Evolutionary conservation across 1,140 invertebrate genomes (phyloP).

Genomic region (Psix sp.): DNA sequence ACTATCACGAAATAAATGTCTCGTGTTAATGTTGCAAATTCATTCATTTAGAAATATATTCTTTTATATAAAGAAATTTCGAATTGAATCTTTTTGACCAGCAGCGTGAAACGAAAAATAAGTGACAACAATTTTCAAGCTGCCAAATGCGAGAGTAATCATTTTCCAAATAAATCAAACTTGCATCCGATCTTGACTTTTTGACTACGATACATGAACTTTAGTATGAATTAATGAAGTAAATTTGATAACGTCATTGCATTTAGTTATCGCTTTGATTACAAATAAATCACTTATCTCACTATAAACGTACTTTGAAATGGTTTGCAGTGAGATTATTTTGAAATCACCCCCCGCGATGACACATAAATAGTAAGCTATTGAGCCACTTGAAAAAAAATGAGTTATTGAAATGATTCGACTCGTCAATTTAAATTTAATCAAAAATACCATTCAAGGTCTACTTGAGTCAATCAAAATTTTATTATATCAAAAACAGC

Average conservation of each 20-base stretch:
- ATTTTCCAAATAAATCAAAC: background rate
- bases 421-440: background rate
- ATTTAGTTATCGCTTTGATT: constrained; percentile 26
- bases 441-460: background rate
- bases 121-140: too few relatives aligned
- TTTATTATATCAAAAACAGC: background rate
- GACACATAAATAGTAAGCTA: background rate
- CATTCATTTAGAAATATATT: too few relatives aligned
- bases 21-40: too few relatives aligned
- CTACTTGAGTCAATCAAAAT: background rate
- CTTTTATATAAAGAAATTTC: too few relatives aligned
- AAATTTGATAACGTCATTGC: constrained; percentile 24
- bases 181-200: constrained; percentile 7
- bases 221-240: constrained; percentile 39
- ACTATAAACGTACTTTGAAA: constrained; percentile 30
- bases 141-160: too few relatives aligned
- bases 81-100: too few relatives aligned
- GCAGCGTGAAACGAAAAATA: too few relatives aligned
- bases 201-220: constrained; percentile 38
- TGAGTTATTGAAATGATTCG: background rate
- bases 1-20: too few relatives aligned
- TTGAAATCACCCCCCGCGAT: constrained; percentile 37
- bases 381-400: background rate
- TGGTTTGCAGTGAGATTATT: constrained; percentile 16
- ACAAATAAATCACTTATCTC: constrained; percentile 24